These are phyloP conservation scores for Dermatemys mawii DNA, from an alignment of 2,113 vertebrate genomes.

Conservation along the genomic window DNA sequence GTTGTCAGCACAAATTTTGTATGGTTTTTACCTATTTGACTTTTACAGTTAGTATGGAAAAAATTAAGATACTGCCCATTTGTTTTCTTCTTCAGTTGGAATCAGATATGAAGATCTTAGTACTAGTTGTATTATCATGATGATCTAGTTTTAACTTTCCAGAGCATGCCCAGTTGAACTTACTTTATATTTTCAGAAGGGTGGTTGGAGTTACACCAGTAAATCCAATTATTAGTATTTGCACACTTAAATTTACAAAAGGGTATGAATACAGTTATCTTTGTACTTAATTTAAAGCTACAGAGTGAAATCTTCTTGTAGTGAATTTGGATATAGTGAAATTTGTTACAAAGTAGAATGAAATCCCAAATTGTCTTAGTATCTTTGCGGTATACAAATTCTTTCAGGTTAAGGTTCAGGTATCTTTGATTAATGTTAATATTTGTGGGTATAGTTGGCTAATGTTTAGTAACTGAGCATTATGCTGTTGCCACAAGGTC, in stretches of 20 bases:
- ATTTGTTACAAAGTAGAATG: background rate
- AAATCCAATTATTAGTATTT: background rate
- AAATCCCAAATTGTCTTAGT: background rate
- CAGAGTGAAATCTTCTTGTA: background rate
- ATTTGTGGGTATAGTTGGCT: background rate
- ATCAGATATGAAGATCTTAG: background rate
- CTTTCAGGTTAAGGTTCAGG: background rate
- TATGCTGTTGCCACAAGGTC: background rate
- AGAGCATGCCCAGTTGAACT: background rate
- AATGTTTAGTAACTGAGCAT: slow-evolving; percentile 2
- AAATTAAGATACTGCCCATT: background rate
- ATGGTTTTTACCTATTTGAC: background rate
- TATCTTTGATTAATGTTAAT: background rate
- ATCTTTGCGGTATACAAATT: background rate
- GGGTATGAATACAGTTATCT: too few relatives aligned
- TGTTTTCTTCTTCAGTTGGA: background rate
- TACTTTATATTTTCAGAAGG: background rate
- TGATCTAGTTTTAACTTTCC: background rate
- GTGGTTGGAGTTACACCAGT: background rate
- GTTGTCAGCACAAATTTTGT: background rate
- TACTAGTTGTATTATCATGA: background rate
- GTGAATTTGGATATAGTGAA: background rate
- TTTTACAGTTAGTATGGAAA: background rate
- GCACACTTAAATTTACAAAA: too few relatives aligned
- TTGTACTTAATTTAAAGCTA: background rate